These are phyloP conservation scores for Epirrhoe alternata DNA, from an alignment of 2,888 invertebrate species.

Conservation along the genomic window DNA sequence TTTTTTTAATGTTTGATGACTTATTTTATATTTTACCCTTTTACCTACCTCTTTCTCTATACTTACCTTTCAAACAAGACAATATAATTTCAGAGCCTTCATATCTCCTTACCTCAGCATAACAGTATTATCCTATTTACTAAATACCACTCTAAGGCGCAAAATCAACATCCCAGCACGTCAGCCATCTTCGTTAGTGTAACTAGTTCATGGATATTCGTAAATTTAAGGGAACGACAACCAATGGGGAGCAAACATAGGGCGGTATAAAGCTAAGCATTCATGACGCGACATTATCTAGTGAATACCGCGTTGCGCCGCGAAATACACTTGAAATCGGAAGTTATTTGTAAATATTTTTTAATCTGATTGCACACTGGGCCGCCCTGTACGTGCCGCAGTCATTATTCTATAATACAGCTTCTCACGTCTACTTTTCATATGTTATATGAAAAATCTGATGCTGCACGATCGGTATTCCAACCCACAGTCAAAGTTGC, in stretches of 20 bases:
- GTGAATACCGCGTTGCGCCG: no score
- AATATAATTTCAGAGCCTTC: background rate
- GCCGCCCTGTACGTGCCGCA: no score
- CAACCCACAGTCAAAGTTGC: no score
- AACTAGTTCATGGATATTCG: constrained; percentile 31
- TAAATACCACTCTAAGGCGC: constrained; percentile 8
- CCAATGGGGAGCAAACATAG: constrained; percentile 30
- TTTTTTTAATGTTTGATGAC: no score
- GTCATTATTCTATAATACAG: no score
- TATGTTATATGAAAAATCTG: no score
- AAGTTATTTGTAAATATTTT: no score
- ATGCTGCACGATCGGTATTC: no score
- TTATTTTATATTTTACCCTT: no score
- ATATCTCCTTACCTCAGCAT: constrained; percentile 1
- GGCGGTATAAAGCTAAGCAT: constrained; percentile 21
- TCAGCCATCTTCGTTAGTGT: constrained; percentile 30
- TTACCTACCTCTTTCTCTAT: background rate
- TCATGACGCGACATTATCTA: background rate
- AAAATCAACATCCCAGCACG: constrained; percentile 17
- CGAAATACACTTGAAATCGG: no score
- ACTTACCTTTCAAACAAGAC: background rate
- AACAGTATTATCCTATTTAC: background rate
- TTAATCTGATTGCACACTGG: no score
- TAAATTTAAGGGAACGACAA: constrained; percentile 36
- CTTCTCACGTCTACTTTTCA: no score